A percentile compares a stretch with the other conserved stretches of the same genome.
These are phyloP conservation scores for Ferrisia virgata DNA, from an alignment of 2,888 invertebrate genomes.

Conservation along the genomic window DNA sequence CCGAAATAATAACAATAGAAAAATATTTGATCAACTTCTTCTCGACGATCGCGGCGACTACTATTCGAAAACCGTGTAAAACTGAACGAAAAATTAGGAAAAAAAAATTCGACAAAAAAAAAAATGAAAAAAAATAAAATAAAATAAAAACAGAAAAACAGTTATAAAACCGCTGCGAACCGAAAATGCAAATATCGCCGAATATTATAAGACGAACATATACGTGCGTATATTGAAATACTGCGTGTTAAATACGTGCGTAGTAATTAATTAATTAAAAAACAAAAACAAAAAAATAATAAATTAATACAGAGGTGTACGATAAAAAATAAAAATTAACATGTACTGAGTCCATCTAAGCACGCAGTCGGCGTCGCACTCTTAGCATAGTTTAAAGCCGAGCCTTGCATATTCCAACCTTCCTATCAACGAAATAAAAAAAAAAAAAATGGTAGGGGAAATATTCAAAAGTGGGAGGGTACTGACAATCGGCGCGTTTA, in stretches of 20 bases:
- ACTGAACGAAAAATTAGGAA: not conserved
- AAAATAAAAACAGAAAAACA: too few relatives aligned
- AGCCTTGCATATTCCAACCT: slow-evolving; percentile 28
- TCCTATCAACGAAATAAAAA: too few relatives aligned
- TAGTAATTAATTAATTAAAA: not conserved
- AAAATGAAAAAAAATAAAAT: not conserved
- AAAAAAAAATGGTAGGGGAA: slow-evolving; percentile 33
- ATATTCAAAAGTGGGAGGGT: slow-evolving; percentile 20
- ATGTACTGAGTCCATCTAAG: slow-evolving; percentile 20
- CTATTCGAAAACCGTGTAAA: not conserved
- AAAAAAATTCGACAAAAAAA: not conserved
- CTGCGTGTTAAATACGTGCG: not conserved
- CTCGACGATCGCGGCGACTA: not conserved
- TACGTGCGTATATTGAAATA: not conserved
- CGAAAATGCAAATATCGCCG: not conserved
- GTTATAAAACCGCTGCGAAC: too few relatives aligned
- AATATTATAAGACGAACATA: not conserved
- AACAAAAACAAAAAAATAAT: slow-evolving; percentile 25
- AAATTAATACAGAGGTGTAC: not conserved
- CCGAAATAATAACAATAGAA: not conserved
- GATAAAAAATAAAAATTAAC: slow-evolving; percentile 9
- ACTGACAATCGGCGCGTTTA: not conserved
- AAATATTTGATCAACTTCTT: not conserved
- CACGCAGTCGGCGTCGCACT: slow-evolving; percentile 43
- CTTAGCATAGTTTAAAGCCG: slow-evolving; percentile 30